Conservation (phyloP, 2,113 vertebrate genomes). For the Pogona vitticeps region DNA sequence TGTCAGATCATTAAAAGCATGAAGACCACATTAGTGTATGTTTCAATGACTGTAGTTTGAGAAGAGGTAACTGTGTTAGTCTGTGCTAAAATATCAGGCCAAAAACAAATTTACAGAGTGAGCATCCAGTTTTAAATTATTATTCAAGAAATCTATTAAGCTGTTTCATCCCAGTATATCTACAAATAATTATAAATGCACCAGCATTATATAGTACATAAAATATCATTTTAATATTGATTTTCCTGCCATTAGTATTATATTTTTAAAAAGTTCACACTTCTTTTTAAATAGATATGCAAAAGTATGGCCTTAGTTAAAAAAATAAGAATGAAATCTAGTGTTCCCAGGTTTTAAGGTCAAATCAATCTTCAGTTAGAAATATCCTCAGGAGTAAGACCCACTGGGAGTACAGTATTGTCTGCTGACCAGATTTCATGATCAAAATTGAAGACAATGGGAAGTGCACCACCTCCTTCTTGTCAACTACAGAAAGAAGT, state of each 20-base stretch:
- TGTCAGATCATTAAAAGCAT: background rate
- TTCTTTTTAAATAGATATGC: background rate
- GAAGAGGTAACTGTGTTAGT: no score
- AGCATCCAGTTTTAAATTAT: no score
- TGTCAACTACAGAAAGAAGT: background rate
- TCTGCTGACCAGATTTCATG: background rate
- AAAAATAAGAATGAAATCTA: background rate
- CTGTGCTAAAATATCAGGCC: no score
- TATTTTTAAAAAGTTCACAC: background rate
- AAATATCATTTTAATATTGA: background rate
- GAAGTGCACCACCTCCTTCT: no score
- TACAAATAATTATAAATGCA: background rate
- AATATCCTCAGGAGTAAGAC: background rate
- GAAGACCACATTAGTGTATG: background rate
- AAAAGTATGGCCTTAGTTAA: background rate
- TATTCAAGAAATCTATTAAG: no score
- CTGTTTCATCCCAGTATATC: no score
- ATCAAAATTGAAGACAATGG: background rate
- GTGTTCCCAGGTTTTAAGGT: background rate
- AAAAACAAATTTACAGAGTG: no score
- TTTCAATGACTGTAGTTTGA: no score
- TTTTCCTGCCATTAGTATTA: background rate
- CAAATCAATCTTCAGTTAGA: background rate
- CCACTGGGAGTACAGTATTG: background rate
- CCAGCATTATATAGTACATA: no score